Evolutionary conservation across 2,888 invertebrate genomes (phyloP), one percentile per base, ranked within the genome.

Genomic region (Andrena haemorrhoa): DNA sequence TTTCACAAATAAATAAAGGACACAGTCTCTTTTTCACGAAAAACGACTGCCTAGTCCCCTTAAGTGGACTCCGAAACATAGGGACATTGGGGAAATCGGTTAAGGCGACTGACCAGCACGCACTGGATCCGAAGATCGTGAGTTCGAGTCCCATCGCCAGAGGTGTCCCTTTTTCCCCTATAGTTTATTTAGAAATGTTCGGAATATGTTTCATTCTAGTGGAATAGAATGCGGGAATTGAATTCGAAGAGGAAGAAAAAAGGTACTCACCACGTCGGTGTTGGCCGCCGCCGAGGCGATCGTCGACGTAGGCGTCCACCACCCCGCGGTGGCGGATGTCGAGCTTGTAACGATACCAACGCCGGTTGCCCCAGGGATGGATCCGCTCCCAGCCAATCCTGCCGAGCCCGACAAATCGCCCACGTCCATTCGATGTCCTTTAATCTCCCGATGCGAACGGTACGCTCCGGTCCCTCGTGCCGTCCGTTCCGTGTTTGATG

Each of bases 271-370:
- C 92, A 92, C 93, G 92, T 93, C 93, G 87, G 92, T 92, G 86
- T 93, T 93, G 65, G 92, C 90, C 58, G 92, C 89, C 82, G 91
- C 88, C 75, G 92, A 90, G 87, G 91, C 88, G 79, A 92, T 89
- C 65, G 90, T 91, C 86, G 92, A 90, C 86, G 91, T 91, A 85
- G 93, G 90, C 83, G 92, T 90, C 93, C 93, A 93, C 93, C 93
- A 93, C 88, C 92, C 92, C 82, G 90, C 85, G 83, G 89, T 91
- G 75, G 87, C 82, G 81, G 86, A 89, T 66, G 86, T 89, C 79
- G 89, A 87, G 74, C 85, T 89, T 74, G 87, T 88, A 75, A 89
- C 88, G 85, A 89, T 84, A 86, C 91, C 90, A 86, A 90, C 89
- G 87, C 91, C 89, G 86, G 92, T 88, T 85, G 89, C 88, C 86